Evolutionary conservation across 2,888 invertebrate genomes (phyloP).

Genomic region (Cantharis flavilabris): DNA sequence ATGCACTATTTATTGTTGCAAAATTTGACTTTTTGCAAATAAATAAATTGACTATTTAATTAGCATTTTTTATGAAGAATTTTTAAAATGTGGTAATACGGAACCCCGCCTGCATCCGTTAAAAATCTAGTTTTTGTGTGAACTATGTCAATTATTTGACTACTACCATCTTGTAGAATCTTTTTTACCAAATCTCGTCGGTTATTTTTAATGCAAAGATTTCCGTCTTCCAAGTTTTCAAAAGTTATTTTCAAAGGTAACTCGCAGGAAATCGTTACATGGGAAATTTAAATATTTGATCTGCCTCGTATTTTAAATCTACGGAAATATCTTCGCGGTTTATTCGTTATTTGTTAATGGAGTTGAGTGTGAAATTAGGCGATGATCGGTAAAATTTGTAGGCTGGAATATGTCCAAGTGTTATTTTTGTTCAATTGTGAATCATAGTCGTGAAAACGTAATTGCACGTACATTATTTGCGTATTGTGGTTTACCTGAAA

Average conservation of each 20-base stretch:
- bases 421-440: neutral
- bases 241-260: neutral
- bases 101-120: neutral
- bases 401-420: neutral
- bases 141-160: neutral
- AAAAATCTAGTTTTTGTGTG: neutral
- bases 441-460: neutral
- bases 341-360: neutral
- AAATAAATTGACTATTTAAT: neutral
- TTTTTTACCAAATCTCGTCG: neutral
- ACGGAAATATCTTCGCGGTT: neutral
- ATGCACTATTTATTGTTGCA: neutral
- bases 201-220: neutral
- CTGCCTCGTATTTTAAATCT: neutral
- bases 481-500: neutral
- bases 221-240: neutral
- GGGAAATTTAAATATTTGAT: constrained; percentile 1
- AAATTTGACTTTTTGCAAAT: neutral
- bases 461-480: neutral
- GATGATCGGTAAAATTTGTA: neutral
- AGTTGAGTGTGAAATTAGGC: neutral
- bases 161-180: neutral
- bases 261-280: neutral
- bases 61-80: neutral
- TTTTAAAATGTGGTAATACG: neutral